Evolutionary conservation across 1,140 invertebrate genomes (phyloP).

Genomic region (Eciton burchellii): DNA sequence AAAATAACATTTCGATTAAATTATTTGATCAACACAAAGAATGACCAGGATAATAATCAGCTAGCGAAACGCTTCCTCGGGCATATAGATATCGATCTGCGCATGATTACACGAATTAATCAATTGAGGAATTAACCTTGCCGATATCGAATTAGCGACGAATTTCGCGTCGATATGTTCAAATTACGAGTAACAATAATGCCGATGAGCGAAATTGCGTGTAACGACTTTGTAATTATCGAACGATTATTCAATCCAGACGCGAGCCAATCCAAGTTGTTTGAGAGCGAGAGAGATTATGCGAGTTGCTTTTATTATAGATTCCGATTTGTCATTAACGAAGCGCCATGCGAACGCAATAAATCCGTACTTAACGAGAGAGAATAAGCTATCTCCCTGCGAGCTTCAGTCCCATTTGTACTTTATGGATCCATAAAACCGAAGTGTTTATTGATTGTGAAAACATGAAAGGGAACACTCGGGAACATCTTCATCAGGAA

Average conservation of each 20-base stretch:
- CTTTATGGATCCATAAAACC: slow-evolving; percentile 6
- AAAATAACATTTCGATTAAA: slow-evolving; percentile 10
- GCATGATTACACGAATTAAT: background rate
- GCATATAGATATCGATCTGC: background rate
- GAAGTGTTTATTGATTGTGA: slow-evolving; percentile 1
- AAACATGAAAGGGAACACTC: background rate
- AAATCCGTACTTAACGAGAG: slow-evolving; percentile 9
- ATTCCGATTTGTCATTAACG: slow-evolving; percentile 18
- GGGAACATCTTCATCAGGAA: background rate
- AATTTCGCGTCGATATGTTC: slow-evolving; percentile 15
- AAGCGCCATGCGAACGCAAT: slow-evolving; percentile 1
- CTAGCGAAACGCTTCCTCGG: too few relatives aligned
- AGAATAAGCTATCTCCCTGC: background rate
- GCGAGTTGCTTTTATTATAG: slow-evolving; percentile 15
- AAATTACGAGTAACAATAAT: slow-evolving; percentile 27
- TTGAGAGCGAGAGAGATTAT: background rate
- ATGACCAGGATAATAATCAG: too few relatives aligned
- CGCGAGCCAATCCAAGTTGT: background rate
- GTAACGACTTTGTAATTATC: background rate
- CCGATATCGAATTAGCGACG: background rate
- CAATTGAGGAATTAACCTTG: slow-evolving; percentile 23
- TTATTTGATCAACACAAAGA: slow-evolving; percentile 44
- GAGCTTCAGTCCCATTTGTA: background rate
- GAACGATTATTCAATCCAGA: background rate
- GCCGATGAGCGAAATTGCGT: background rate